A percentile compares a stretch with the other conserved stretches of the same genome.
Evolutionary conservation across 2,113 vertebrate genomes (phyloP).

Genomic region (Chionis minor): DNA sequence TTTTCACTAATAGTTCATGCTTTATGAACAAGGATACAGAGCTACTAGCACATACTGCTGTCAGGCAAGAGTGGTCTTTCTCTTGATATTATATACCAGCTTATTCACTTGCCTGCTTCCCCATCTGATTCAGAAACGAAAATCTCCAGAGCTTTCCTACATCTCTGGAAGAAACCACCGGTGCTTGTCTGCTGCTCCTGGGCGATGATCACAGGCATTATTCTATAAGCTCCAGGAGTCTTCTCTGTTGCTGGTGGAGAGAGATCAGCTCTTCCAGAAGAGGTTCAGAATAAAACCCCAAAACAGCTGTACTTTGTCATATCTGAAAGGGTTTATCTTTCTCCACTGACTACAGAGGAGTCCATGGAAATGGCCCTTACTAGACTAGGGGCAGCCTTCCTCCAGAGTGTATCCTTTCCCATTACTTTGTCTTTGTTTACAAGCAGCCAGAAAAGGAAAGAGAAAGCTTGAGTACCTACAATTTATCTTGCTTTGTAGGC

Average conservation of each 20-base stretch:
- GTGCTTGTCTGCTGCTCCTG: background rate
- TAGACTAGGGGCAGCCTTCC: background rate
- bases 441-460: background rate
- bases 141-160: background rate
- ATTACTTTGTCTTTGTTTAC: background rate
- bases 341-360: background rate
- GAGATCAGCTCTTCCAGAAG: background rate
- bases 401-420: background rate
- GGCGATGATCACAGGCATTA: background rate
- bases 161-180: background rate
- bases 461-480: background rate
- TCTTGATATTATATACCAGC: background rate
- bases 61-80: background rate
- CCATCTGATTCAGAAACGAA: background rate
- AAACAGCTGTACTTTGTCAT: background rate
- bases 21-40: background rate
- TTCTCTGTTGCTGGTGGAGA: background rate
- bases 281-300: conserved; percentile 12
- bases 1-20: conserved; percentile 7
- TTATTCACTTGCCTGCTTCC: background rate
- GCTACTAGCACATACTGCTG: background rate
- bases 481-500: background rate
- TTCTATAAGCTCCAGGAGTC: background rate
- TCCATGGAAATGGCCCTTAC: background rate
- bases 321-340: background rate